phyloP scores from a whole-genome alignment of 2,888 invertebrate genomes.

The Onchidella celtica region DNA sequence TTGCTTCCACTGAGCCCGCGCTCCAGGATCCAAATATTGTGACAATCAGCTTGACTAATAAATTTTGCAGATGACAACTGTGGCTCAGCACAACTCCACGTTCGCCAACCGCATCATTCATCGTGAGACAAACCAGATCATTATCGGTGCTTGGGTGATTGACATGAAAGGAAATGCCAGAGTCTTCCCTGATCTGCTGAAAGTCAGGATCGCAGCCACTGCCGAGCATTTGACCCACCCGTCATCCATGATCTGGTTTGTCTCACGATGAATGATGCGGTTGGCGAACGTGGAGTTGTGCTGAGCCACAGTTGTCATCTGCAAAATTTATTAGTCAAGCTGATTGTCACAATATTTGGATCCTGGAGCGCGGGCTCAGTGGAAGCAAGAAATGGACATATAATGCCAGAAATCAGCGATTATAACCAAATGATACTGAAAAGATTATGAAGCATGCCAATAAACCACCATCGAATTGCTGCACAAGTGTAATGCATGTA shows the following conservation, averaged over 20 bases:
- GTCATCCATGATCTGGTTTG: constrained; percentile 51
- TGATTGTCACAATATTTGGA: too few relatives aligned
- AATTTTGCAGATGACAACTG: constrained; percentile 7
- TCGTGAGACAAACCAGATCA: constrained; percentile 53
- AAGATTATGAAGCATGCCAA: too few relatives aligned
- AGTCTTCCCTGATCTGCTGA: constrained; percentile 50
- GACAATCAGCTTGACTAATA: too few relatives aligned
- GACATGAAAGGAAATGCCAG: constrained; percentile 47
- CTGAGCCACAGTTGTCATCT: constrained; percentile 11
- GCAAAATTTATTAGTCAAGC: too few relatives aligned
- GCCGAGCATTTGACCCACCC: constrained; percentile 56
- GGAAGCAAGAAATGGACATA: too few relatives aligned
- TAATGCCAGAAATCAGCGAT: too few relatives aligned
- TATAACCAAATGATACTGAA: too few relatives aligned
- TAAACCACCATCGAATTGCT: too few relatives aligned
- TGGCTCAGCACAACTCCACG: constrained; percentile 52
- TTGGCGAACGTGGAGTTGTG: constrained; percentile 58
- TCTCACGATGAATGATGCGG: constrained; percentile 54
- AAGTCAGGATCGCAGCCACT: constrained; percentile 53
- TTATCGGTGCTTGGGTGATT: constrained; percentile 58
- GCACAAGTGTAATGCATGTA: too few relatives aligned
- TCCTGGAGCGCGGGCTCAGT: too few relatives aligned
- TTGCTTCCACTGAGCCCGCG: too few relatives aligned
- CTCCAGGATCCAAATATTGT: too few relatives aligned
- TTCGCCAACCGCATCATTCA: constrained; percentile 58